Base-by-base conservation (phyloP, 2,888 invertebrate genomes). In the Ashinkailepas kermadecensis region DNA sequence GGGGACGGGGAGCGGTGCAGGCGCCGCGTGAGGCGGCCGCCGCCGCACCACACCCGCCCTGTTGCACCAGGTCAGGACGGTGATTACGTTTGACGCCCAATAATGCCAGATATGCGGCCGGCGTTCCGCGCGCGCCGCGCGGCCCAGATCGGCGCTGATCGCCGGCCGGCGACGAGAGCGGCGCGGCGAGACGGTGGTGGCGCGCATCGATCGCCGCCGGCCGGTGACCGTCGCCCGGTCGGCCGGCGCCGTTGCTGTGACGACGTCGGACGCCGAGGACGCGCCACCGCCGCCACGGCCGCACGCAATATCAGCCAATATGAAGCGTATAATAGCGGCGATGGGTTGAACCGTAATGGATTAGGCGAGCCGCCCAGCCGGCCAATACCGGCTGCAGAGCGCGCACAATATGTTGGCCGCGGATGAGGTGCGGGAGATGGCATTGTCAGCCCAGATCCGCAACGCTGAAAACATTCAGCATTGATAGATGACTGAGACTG, bases 21-120 rank as follows among this genome's bases (percentile, higher is more conserved):
- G 39, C n/a, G n/a, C n/a, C n/a, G n/a, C n/a, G n/a, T n/a, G n/a
- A n/a, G n/a, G 4, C 64, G 21, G 18, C 18, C n/a, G n/a, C n/a
- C 64, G 25, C 67, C 67, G 67, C 67, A 23, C 25, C 67, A 67
- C 67, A 67, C 67, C 67, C 67, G 11, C 11, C 10, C 25, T 25
- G 23, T 67, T 67, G 67, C 25, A 70, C 70, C 70, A 70, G 70
- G 70, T 70, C 67, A 67, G 67, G 21, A 21, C 23, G 25, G 67
- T 25, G 67, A 67, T 67, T 67, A 21, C 25, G 23, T 67, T 67
- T 67, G 67, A 67, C 67, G 67, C 10, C 67, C 67, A 25, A 67
- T 67, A 67, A 67, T 67, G 67, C 67, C 23, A 67, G 67, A 23
- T 12, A 67, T 67, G 67, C 23, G 23, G 23, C 10, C 23, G 23